These are phyloP conservation scores for Polydesmus complanatus DNA, from an alignment of 2,888 invertebrate species.

Conservation along the genomic window DNA sequence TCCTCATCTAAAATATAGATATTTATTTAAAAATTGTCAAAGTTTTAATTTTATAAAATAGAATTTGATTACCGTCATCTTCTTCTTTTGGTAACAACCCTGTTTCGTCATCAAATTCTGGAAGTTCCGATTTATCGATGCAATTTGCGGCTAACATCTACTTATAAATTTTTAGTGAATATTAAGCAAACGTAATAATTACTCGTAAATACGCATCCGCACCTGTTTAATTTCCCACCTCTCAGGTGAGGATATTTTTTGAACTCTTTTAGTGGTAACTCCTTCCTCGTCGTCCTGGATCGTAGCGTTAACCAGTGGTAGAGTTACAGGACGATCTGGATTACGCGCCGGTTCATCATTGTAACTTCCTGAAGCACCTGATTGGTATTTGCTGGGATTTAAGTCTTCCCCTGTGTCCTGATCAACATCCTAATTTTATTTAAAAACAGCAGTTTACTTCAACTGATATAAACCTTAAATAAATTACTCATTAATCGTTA, in stretches of 20 bases:
- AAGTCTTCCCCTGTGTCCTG: slow-evolving; percentile 88
- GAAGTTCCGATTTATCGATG: slow-evolving; percentile 81
- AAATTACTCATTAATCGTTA: slow-evolving; percentile 20
- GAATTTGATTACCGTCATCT: slow-evolving; percentile 28
- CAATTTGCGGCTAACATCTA: slow-evolving; percentile 84
- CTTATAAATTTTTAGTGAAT: slow-evolving; percentile 17
- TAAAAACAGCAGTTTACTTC: not conserved
- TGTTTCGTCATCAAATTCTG: slow-evolving; percentile 95
- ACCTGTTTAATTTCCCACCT: slow-evolving; percentile 90
- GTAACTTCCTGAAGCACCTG: slow-evolving; percentile 26
- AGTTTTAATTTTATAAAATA: not conserved
- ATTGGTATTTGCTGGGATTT: slow-evolving; percentile 52
- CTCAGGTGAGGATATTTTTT: slow-evolving; percentile 89
- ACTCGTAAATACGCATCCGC: slow-evolving; percentile 13
- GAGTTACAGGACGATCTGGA: slow-evolving; percentile 70
- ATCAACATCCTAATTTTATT: slow-evolving; percentile 58
- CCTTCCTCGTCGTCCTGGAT: slow-evolving; percentile 57
- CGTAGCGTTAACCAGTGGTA: slow-evolving; percentile 35
- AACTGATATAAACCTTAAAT: not conserved
- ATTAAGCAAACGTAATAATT: not conserved
- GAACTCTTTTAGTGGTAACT: slow-evolving; percentile 61
- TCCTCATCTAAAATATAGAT: slow-evolving; percentile 58
- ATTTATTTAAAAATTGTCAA: slow-evolving; percentile 12
- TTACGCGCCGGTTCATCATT: slow-evolving; percentile 61
- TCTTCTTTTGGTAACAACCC: slow-evolving; percentile 65